phyloP scores from a whole-genome alignment of 2,797 vertebrate genomes.

The Sebastolobus alascanus region DNA sequence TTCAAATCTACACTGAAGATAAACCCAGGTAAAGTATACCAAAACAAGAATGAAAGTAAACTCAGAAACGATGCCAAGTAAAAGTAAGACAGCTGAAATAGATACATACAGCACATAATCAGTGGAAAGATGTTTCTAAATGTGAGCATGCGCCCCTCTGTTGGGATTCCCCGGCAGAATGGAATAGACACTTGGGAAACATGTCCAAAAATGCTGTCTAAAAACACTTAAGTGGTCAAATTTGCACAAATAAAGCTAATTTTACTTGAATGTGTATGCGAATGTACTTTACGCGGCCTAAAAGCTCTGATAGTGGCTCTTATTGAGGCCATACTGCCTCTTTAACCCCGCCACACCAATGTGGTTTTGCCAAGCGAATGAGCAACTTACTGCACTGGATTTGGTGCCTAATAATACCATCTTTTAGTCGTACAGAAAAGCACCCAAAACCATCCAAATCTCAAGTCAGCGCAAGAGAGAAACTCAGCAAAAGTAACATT shows the following conservation, averaged over 20 bases:
- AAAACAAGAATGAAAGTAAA: not conserved
- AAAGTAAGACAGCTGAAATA: not conserved
- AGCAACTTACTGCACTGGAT: not conserved
- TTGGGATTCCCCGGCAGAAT: not conserved
- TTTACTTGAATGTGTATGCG: not conserved
- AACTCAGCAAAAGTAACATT: not conserved
- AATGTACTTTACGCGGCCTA: not conserved
- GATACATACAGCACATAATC: not conserved
- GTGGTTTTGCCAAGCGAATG: not conserved
- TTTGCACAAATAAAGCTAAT: not conserved
- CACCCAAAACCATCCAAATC: not conserved
- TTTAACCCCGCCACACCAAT: not conserved
- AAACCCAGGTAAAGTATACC: not conserved
- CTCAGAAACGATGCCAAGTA: not conserved
- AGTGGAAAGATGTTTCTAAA: conserved; percentile 5
- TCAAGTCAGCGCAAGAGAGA: not conserved
- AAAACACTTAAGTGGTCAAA: not conserved
- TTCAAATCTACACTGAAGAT: not conserved
- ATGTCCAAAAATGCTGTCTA: not conserved
- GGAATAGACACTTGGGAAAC: not conserved
- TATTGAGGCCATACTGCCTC: not conserved
- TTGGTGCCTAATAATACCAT: not conserved
- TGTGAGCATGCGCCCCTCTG: not conserved
- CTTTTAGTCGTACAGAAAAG: not conserved
- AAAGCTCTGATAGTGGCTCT: not conserved